Conservation (phyloP, 2,113 vertebrate species). For the Phoenicopterus ruber region DNA sequence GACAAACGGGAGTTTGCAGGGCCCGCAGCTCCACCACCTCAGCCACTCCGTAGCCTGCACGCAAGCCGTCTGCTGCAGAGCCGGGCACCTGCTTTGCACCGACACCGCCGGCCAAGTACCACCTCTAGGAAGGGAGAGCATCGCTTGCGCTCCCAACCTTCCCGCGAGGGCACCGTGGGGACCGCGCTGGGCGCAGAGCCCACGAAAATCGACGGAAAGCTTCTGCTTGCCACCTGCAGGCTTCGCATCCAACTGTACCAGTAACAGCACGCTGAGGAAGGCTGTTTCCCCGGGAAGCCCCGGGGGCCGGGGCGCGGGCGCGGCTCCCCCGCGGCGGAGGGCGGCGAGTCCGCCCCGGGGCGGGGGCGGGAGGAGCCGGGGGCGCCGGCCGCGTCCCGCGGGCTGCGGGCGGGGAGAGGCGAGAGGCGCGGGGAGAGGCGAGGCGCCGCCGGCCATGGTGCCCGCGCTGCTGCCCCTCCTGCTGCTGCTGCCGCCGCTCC, state of each 20-base stretch:
- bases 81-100: fast-evolving
- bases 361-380: not conserved
- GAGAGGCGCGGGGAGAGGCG: not conserved
- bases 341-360: not conserved
- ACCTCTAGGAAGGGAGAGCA: fast-evolving
- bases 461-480: not conserved
- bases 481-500: not conserved
- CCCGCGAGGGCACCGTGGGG: fast-evolving
- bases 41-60: too few relatives aligned
- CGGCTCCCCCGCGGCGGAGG: not conserved
- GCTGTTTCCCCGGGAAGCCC: fast-evolving
- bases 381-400: not conserved
- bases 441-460: not conserved
- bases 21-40: not conserved
- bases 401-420: not conserved
- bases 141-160: fast-evolving
- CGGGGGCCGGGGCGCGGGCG: not conserved
- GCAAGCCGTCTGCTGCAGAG: too few relatives aligned
- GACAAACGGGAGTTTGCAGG: not conserved
- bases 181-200: not conserved
- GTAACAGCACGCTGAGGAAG: fast-evolving
- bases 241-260: not conserved
- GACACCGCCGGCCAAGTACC: fast-evolving
- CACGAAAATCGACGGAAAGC: fast-evolving
- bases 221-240: not conserved